These are phyloP conservation scores for Atopsyche davidsoni DNA, from an alignment of 1,140 invertebrate species.

Conservation along the genomic window DNA sequence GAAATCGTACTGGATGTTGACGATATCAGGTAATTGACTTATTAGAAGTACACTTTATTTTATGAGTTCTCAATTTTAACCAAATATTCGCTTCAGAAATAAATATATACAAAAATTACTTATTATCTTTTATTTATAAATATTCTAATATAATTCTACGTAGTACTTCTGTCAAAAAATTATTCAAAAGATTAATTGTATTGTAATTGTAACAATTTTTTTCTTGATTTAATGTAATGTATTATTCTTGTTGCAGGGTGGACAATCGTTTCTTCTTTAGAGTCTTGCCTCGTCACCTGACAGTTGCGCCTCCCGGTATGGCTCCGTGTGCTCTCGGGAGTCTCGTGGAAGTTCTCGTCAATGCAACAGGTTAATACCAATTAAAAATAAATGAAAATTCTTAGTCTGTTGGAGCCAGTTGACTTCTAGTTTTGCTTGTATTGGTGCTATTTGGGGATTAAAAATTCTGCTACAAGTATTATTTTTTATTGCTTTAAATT, in stretches of 20 bases:
- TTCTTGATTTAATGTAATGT: conserved; percentile 4
- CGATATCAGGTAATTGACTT: conserved; percentile 52
- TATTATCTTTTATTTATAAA: not conserved
- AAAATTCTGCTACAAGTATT: not conserved
- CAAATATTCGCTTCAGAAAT: no score
- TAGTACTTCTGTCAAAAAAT: no score
- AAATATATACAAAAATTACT: not conserved
- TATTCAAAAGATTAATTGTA: no score
- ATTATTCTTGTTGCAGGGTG: conserved; percentile 33
- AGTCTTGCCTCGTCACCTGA: conserved; percentile 76
- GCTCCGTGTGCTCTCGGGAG: conserved; percentile 91
- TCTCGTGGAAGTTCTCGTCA: conserved; percentile 92
- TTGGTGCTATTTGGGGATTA: not conserved
- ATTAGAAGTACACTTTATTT: no score
- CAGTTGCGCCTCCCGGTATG: conserved; percentile 84
- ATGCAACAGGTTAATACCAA: conserved; percentile 59
- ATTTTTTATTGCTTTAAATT: conserved; percentile 3
- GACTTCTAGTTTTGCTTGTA: no score
- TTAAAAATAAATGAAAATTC: not conserved
- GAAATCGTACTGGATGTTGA: conserved; percentile 63
- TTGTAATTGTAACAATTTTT: not conserved
- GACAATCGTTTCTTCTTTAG: conserved; percentile 70
- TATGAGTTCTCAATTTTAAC: no score
- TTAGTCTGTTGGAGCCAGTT: not conserved
- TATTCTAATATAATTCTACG: not conserved